Evolutionary conservation across 2,888 invertebrate species (phyloP).

Genomic region (Bembecia ichneumoniformis): DNA sequence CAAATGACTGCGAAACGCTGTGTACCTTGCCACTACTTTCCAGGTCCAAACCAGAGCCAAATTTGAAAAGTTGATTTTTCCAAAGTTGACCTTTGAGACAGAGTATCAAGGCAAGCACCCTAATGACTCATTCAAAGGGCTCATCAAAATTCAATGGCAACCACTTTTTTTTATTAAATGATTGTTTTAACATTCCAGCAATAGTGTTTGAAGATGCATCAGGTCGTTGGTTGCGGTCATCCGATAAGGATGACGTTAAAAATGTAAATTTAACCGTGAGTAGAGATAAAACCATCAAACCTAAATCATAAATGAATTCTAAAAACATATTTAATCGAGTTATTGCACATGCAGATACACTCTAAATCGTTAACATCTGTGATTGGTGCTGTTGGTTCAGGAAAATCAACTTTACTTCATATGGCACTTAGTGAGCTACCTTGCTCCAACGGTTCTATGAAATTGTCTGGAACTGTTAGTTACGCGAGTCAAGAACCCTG

Average conservation of each 20-base stretch:
- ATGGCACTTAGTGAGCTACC: conserved; percentile 83
- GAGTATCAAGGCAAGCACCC: too few species aligned
- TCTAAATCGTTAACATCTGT: conserved; percentile 71
- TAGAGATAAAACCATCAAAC: neutral
- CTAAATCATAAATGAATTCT: neutral
- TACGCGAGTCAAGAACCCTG: conserved; percentile 90
- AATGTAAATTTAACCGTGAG: conserved; percentile 56
- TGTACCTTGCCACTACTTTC: too few species aligned
- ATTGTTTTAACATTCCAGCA: conserved; percentile 10
- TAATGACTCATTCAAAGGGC: too few species aligned
- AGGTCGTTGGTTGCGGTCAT: conserved; percentile 63
- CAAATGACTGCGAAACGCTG: too few species aligned
- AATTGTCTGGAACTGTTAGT: conserved; percentile 75
- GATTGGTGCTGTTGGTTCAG: conserved; percentile 74
- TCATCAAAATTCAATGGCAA: too few species aligned
- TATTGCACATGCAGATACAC: conserved; percentile 26
- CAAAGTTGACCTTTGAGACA: too few species aligned
- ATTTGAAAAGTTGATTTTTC: too few species aligned
- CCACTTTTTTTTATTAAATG: too few species aligned
- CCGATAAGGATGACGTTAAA: conserved; percentile 50
- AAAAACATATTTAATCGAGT: neutral
- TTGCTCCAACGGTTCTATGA: conserved; percentile 71
- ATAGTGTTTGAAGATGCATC: conserved; percentile 54
- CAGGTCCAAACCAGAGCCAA: too few species aligned
- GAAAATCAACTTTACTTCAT: conserved; percentile 74